Conservation (phyloP, 2,113 vertebrate genomes). For the Microcebus tavaratra region DNA sequence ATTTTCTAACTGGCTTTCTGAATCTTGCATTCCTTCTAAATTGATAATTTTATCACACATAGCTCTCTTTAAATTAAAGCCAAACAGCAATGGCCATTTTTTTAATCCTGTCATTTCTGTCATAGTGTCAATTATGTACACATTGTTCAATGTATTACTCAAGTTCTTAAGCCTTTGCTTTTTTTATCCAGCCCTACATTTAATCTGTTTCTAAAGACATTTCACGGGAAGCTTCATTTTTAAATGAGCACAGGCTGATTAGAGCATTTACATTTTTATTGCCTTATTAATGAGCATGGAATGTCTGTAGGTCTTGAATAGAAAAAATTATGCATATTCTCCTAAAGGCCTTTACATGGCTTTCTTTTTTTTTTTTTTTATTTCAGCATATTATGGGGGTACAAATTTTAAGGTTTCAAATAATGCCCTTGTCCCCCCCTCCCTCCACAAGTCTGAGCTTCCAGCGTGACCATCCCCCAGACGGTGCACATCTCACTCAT, state of each 20-base stretch:
- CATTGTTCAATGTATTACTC: neutral
- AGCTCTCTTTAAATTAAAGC: neutral
- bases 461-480: too few relatives aligned
- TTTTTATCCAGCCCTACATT: neutral
- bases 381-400: too few relatives aligned
- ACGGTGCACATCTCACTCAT: too few relatives aligned
- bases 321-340: neutral
- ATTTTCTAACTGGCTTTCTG: neutral
- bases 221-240: neutral
- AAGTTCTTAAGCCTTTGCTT: conserved; percentile 1
- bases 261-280: neutral
- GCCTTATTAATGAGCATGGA: neutral
- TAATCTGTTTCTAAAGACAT: conserved; percentile 19
- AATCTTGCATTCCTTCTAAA: neutral
- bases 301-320: neutral
- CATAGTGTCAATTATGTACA: neutral
- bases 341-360: neutral
- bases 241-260: neutral
- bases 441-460: too few relatives aligned
- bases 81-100: neutral
- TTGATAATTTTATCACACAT: neutral
- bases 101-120: neutral
- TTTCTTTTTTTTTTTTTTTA: neutral
- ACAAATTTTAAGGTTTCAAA: too few relatives aligned
- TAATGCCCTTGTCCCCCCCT: too few relatives aligned